Base-by-base conservation (phyloP, 2,888 invertebrate genomes). In the Acleris cristana region DNA sequence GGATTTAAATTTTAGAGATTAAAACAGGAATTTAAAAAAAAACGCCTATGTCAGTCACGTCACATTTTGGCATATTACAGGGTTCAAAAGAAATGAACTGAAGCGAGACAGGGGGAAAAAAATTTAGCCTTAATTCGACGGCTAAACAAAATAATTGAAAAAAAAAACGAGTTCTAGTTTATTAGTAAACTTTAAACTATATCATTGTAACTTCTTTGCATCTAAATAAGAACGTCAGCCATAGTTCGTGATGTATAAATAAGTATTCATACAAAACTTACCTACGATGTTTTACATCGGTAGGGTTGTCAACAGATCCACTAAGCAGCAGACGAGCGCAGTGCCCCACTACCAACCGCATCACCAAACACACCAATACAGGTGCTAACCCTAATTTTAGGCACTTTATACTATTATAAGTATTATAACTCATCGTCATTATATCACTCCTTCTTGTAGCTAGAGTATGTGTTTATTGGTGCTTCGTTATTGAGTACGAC, bases 321-420 rank as follows among this genome's bases (percentile, higher is more conserved):
- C 92, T 63, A 92, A 92, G 83, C 92, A 90, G 82, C 92, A 88
- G 83, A 79, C 89, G 81, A 84, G 83, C 72, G 83, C 85, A 69
- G 88, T 87, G 81, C 86, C 90, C 74, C 91, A 90, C 79, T 91
- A 91, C 79, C 90, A 86, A 76, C 88, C 88, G 81, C 91, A 89
- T 69, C 91, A 89, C 82, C 90, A 90, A 82, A 84, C 89, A 76
- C 92, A 92, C 80, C 92, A 93, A 73, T 92, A 93, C 88, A 92
- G 93, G 93, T 92, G 76, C 76, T 59, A 8, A 60, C 60, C 65
- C 65, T 65, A 30, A 19, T 30, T 64, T 57, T 40, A 56, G 23
- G 52, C 52, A 14, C 40, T 16, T 19, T 34, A 21, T 4, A 12
- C 30, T 40, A 10, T 30, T 8, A 30, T 30, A 30, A 1, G 7